These are phyloP conservation scores for Campylomormyrus tamandua DNA, from an alignment of 2,113 vertebrate species.

Conservation along the genomic window DNA sequence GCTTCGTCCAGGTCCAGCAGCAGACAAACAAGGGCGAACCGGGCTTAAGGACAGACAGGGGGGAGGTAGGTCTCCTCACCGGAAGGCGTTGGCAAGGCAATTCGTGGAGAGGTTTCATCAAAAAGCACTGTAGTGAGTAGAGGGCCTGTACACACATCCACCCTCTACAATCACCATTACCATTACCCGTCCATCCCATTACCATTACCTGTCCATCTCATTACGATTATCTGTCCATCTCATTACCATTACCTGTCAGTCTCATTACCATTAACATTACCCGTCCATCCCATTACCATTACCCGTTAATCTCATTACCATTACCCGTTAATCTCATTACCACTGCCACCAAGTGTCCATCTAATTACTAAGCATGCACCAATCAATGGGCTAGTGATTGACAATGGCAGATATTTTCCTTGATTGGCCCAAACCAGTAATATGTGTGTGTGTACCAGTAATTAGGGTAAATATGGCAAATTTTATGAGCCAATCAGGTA, in stretches of 20 bases:
- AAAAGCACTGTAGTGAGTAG: neutral
- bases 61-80: neutral
- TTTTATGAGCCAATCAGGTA: neutral
- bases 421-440: neutral
- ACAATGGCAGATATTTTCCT: neutral
- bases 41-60: neutral
- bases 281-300: neutral
- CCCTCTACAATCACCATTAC: neutral
- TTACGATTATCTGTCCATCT: neutral
- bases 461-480: neutral
- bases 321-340: neutral
- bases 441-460: neutral
- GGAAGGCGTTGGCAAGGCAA: neutral
- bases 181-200: too few species aligned
- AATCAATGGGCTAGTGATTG: neutral
- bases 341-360: neutral
- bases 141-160: neutral
- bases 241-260: neutral
- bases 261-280: neutral
- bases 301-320: neutral
- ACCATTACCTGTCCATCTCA: too few species aligned
- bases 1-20: neutral
- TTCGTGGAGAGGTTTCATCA: neutral
- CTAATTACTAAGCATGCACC: neutral
- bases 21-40: neutral